Percentiles rank a stretch among this genome's conserved stretches.
These are phyloP conservation scores for Caenorhabditis auriculariae DNA, from an alignment of 2,888 invertebrate species.

Conservation along the genomic window DNA sequence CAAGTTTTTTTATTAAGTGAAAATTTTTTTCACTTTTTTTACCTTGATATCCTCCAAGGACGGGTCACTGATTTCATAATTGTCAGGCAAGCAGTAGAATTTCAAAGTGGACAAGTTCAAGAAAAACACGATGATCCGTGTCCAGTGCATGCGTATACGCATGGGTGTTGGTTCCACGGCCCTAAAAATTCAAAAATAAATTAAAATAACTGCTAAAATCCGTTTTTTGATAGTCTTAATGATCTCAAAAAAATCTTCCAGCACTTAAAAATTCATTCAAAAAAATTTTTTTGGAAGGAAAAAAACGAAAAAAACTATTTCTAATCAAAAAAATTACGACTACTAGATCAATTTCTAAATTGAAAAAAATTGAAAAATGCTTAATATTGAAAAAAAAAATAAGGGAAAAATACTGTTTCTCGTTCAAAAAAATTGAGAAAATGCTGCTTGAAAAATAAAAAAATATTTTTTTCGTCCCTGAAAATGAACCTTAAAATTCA, in stretches of 20 bases:
- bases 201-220: too few relatives aligned
- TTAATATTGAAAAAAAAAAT: slow-evolving; percentile 4
- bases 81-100: slow-evolving; percentile 98
- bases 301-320: too few relatives aligned
- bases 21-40: slow-evolving; percentile 25
- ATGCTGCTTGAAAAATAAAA: background rate
- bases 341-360: too few relatives aligned
- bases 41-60: slow-evolving; percentile 91
- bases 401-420: background rate
- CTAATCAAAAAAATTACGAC: too few relatives aligned
- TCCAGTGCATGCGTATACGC: slow-evolving; percentile 98
- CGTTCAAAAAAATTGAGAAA: background rate
- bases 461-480: too few relatives aligned
- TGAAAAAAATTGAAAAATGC: too few relatives aligned
- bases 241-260: too few relatives aligned
- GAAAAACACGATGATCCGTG: slow-evolving; percentile 93
- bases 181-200: slow-evolving; percentile 68
- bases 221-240: too few relatives aligned
- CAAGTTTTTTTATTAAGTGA: too few relatives aligned
- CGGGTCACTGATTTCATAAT: slow-evolving; percentile 95
- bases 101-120: slow-evolving; percentile 87
- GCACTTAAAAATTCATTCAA: too few relatives aligned
- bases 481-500: too few relatives aligned
- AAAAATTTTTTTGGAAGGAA: too few relatives aligned
- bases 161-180: slow-evolving; percentile 94